Percentiles rank a stretch among this genome's conserved stretches.
These are phyloP conservation scores for Ceratina australensis DNA, from an alignment of 1,140 invertebrate species.

Conservation along the genomic window DNA sequence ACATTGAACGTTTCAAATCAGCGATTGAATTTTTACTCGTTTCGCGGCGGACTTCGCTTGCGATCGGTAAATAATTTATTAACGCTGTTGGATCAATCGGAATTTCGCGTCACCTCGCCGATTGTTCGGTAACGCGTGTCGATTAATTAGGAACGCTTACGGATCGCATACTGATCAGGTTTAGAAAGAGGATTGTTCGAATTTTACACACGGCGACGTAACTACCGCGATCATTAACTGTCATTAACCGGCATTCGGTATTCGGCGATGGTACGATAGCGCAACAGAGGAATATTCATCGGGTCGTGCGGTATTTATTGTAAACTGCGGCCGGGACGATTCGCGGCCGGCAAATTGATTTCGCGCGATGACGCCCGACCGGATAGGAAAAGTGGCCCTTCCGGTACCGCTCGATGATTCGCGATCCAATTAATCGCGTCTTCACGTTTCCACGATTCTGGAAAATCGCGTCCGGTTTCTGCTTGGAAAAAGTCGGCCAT, in stretches of 20 bases:
- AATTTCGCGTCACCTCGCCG: neutral
- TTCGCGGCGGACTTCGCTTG: no score
- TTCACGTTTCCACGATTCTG: neutral
- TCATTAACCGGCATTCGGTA: conserved; percentile 22
- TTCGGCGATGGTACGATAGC: neutral
- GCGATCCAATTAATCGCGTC: conserved; percentile 28
- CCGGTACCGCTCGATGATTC: conserved; percentile 24
- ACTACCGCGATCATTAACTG: conserved; percentile 27
- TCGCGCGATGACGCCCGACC: conserved; percentile 24
- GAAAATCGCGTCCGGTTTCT: neutral
- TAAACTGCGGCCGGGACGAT: conserved; percentile 17
- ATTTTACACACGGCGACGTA: conserved; percentile 19
- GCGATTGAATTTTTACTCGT: no score
- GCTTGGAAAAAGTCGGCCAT: conserved; percentile 1
- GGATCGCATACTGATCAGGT: conserved; percentile 5
- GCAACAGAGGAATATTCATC: conserved; percentile 18
- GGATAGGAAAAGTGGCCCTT: conserved; percentile 16
- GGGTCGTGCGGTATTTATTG: conserved; percentile 26
- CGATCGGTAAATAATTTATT: no score
- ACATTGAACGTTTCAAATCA: no score
- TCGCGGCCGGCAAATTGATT: conserved; percentile 29
- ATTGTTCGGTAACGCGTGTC: neutral
- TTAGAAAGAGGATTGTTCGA: neutral
- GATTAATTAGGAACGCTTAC: conserved; percentile 4
- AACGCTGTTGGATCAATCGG: neutral